phyloP scores from a whole-genome alignment of 2,113 vertebrate species.

The Bubalus kerabau region DNA sequence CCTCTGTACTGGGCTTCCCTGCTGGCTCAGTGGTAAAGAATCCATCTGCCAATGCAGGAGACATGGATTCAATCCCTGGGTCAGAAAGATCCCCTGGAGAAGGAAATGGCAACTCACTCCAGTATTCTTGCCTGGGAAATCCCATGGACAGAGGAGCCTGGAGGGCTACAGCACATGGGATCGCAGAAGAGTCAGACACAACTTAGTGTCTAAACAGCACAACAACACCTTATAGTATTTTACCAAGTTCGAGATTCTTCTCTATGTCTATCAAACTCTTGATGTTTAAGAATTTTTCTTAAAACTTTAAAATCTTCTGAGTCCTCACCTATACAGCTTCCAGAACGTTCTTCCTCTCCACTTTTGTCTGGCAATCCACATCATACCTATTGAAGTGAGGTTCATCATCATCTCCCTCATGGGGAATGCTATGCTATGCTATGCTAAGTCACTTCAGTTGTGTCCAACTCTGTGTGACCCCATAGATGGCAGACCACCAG shows the following conservation, averaged over 20 bases:
- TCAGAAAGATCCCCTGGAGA: not conserved
- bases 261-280: not conserved
- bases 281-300: not conserved
- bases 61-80: not conserved
- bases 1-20: not conserved
- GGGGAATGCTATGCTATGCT: not conserved
- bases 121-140: not conserved
- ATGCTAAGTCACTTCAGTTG: no score
- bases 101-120: not conserved
- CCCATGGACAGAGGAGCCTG: not conserved
- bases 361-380: not conserved
- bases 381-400: not conserved
- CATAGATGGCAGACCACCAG: no score
- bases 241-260: not conserved
- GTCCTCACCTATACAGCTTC: not conserved
- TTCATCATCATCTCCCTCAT: not conserved
- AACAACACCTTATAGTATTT: not conserved
- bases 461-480: no score
- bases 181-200: not conserved
- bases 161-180: not conserved
- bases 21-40: not conserved
- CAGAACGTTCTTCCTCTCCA: not conserved
- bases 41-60: not conserved
- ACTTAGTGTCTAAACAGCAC: not conserved
- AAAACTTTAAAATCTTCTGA: not conserved